A percentile compares a stretch with the other conserved stretches of the same genome.
Conservation (phyloP, 2,888 invertebrate genomes). For the Augiades crinisus region DNA sequence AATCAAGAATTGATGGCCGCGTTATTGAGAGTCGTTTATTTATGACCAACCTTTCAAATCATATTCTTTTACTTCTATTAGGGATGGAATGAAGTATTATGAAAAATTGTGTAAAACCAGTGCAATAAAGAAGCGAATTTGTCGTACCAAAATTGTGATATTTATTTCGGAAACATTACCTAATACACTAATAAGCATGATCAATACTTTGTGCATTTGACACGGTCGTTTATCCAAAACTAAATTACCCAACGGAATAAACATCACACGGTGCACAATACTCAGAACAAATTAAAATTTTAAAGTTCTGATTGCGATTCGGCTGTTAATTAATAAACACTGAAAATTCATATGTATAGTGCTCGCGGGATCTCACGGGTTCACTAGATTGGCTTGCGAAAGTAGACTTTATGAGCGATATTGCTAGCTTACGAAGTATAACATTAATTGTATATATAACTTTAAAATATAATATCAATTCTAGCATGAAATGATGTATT, state of each 20-base stretch:
- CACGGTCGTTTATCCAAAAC: not conserved
- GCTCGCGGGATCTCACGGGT: not conserved
- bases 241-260: not conserved
- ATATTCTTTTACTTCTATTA: too few relatives aligned
- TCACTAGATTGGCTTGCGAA: not conserved
- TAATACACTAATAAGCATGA: not conserved
- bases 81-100: not conserved
- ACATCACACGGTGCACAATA: not conserved
- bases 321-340: not conserved
- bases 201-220: not conserved
- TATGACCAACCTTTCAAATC: too few relatives aligned
- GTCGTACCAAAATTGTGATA: not conserved
- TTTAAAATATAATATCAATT: not conserved
- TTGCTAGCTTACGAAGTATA: not conserved
- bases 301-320: not conserved
- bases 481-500: slow-evolving; percentile 10
- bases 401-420: not conserved
- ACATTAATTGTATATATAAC: not conserved
- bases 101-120: not conserved
- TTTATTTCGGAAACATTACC: not conserved
- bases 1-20: too few relatives aligned
- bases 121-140: not conserved
- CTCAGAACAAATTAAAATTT: not conserved
- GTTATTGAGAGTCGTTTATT: too few relatives aligned
- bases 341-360: not conserved